A percentile compares a stretch with the other conserved stretches of the same genome.
These are phyloP conservation scores for Lepilemur ruficaudatus DNA, from an alignment of 2,797 vertebrate genomes.

Conservation along the genomic window DNA sequence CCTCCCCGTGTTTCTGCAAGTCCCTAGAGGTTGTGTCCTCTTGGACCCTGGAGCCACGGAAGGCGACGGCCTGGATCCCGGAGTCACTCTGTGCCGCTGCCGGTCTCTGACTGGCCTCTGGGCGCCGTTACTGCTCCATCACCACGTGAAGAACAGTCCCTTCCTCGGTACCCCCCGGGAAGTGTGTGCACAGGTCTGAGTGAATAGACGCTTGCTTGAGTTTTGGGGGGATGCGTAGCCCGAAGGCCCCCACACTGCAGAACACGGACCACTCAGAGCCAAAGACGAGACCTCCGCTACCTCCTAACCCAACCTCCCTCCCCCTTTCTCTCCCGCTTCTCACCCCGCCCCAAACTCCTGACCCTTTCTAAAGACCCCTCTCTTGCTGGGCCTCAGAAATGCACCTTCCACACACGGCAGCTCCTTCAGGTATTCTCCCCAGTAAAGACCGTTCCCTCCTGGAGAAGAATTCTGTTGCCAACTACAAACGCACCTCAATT, in stretches of 20 bases:
- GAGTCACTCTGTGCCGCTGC: not conserved
- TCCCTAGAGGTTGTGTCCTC: not conserved
- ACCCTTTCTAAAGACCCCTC: no score
- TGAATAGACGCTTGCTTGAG: no score
- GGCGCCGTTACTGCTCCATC: no score
- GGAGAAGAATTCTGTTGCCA: not conserved
- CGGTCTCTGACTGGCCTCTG: not conserved
- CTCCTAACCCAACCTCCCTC: not conserved
- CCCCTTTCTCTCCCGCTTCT: no score
- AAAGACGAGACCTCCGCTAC: rapidly evolving
- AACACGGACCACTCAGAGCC: rapidly evolving
- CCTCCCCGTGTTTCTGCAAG: rapidly evolving
- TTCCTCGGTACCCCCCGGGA: not conserved
- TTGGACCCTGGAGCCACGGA: rapidly evolving
- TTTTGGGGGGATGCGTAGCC: not conserved
- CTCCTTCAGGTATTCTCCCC: no score
- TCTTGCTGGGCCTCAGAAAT: not conserved
- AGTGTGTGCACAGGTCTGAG: not conserved
- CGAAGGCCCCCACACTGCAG: rapidly evolving
- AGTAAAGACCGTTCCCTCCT: not conserved
- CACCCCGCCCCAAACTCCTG: not conserved
- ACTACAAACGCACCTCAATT: not conserved
- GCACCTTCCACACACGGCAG: not conserved
- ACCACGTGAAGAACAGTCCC: no score
- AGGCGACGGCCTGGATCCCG: not conserved